A percentile compares a stretch with the other conserved stretches of the same genome.
phyloP scores from a whole-genome alignment of 2,113 vertebrate genomes.

The Hemiprocne comata region DNA sequence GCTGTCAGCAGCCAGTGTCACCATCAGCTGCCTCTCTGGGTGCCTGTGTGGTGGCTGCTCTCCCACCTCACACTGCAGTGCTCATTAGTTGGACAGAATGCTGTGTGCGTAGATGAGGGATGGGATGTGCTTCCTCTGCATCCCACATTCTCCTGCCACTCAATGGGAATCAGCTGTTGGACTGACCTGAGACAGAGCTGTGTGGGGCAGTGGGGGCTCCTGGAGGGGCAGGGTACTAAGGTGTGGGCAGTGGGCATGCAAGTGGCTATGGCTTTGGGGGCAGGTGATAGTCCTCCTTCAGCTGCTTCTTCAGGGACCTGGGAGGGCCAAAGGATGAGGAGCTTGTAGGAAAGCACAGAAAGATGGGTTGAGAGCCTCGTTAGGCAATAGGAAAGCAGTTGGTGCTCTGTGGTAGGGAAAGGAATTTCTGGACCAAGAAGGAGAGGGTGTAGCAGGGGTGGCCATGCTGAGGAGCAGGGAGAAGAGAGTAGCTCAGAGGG shows the following conservation, averaged over 20 bases:
- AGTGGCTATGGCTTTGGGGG: not conserved
- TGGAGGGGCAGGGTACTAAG: not conserved
- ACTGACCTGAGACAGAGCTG: not conserved
- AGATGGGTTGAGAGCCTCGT: not conserved
- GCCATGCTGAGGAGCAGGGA: not conserved
- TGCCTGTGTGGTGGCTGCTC: not conserved
- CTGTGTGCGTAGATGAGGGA: not conserved
- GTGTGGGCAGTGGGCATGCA: not conserved
- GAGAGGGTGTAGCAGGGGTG: not conserved
- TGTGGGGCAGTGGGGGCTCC: accelerated
- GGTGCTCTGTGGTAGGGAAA: not conserved
- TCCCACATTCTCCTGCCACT: not conserved
- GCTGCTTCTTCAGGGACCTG: not conserved
- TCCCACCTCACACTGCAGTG: not conserved
- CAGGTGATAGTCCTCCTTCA: not conserved
- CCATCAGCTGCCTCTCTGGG: not conserved
- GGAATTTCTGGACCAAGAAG: not conserved
- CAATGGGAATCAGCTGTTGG: not conserved
- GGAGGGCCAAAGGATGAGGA: not conserved
- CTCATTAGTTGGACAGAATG: not conserved
- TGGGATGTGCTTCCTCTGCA: not conserved
- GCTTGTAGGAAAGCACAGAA: not conserved
- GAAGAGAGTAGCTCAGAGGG: not conserved
- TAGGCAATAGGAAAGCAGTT: not conserved
- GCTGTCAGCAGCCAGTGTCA: not conserved